Percentiles rank a stretch among this genome's conserved stretches.
These are phyloP conservation scores for Prunella strophiata DNA, from an alignment of 2,797 vertebrate genomes.

Conservation along the genomic window DNA sequence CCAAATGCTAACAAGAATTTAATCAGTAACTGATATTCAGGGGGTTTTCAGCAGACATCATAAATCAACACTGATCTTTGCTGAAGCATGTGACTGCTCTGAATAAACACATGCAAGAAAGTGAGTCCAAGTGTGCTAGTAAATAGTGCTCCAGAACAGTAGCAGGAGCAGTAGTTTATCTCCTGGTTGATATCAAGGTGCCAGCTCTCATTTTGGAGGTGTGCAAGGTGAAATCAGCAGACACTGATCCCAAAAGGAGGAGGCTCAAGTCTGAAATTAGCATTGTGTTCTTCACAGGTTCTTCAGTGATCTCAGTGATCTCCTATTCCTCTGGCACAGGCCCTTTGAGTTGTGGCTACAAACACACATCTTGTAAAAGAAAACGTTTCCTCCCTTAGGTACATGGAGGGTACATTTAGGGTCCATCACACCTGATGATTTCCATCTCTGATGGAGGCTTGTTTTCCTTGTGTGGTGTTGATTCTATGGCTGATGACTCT, in stretches of 20 bases:
- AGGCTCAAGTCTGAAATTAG: neutral
- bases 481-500: neutral
- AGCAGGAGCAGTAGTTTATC: neutral
- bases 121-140: neutral
- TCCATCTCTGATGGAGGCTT: neutral
- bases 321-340: neutral
- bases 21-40: conserved; percentile 29
- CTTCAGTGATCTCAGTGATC: neutral
- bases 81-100: neutral
- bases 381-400: neutral
- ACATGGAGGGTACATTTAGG: neutral
- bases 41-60: neutral
- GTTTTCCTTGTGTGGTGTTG: neutral
- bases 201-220: neutral
- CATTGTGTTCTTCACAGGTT: neutral
- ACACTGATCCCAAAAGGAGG: neutral
- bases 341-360: neutral
- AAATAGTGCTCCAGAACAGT: neutral
- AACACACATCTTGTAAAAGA: neutral
- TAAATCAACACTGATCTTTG: conserved; percentile 30
- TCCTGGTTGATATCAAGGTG: neutral
- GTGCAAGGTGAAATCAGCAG: neutral
- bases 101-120: neutral
- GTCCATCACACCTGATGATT: neutral
- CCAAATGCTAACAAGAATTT: neutral